phyloP scores from a whole-genome alignment of 2,888 invertebrate genomes.

The Trisateles emortualis region DNA sequence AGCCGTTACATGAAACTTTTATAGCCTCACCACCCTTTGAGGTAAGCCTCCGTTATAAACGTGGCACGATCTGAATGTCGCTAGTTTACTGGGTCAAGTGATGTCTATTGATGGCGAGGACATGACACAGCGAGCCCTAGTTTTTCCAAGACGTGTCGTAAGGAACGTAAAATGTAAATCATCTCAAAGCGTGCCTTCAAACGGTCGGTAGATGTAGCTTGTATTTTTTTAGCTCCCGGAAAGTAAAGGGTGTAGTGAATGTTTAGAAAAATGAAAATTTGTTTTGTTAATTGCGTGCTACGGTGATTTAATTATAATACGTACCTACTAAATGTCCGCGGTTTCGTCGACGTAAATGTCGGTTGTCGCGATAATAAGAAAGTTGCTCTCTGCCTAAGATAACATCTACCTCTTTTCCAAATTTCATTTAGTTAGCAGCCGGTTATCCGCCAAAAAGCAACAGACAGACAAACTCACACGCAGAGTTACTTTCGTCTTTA shows the following conservation, averaged over 20 bases:
- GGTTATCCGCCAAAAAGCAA: too few relatives aligned
- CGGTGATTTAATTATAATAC: too few relatives aligned
- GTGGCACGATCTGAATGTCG: conserved; percentile 72
- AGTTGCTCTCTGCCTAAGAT: too few relatives aligned
- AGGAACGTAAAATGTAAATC: conserved; percentile 38
- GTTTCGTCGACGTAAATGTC: too few relatives aligned
- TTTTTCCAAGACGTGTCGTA: conserved; percentile 56
- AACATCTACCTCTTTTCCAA: too few relatives aligned
- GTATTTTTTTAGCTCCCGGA: neutral
- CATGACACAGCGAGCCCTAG: conserved; percentile 55
- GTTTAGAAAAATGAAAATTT: neutral
- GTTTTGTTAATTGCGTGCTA: neutral
- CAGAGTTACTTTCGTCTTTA: too few relatives aligned
- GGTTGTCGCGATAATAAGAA: too few relatives aligned
- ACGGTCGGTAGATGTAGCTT: neutral
- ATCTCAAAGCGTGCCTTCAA: conserved; percentile 5
- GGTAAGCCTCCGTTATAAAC: conserved; percentile 61
- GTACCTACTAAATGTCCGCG: too few relatives aligned
- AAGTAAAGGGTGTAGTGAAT: neutral
- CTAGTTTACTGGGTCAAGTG: conserved; percentile 75
- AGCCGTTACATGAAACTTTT: conserved; percentile 73
- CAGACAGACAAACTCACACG: too few relatives aligned
- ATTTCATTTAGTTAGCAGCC: too few relatives aligned
- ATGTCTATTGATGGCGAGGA: conserved; percentile 69
- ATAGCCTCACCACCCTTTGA: conserved; percentile 68